A percentile compares a stretch with the other conserved stretches of the same genome.
Evolutionary conservation across 2,113 vertebrate genomes (phyloP).

Genomic region (Corydoras maculifer): DNA sequence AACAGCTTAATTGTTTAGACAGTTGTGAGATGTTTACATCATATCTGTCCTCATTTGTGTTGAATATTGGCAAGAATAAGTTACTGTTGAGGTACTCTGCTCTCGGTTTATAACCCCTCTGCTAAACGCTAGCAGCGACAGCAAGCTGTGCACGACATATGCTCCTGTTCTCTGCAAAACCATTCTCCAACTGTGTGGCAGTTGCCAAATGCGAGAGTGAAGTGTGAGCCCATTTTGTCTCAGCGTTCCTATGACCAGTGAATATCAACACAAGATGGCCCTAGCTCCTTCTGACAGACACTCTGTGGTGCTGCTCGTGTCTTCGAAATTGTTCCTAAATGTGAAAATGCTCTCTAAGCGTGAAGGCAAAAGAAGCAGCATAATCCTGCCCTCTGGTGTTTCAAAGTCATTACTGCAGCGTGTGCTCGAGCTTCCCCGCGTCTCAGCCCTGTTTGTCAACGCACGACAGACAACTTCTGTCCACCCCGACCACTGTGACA

Average conservation of each 20-base stretch:
- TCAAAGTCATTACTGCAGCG: slow-evolving; percentile 28
- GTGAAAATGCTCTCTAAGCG: slow-evolving; percentile 58
- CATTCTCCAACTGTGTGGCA: slow-evolving; percentile 46
- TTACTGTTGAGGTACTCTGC: not conserved
- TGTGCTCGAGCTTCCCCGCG: slow-evolving; percentile 14
- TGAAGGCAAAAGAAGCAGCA: slow-evolving; percentile 29
- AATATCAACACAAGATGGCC: slow-evolving; percentile 52
- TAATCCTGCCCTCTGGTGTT: slow-evolving; percentile 57
- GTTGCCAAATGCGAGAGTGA: slow-evolving; percentile 43
- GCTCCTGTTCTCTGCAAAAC: slow-evolving; percentile 29
- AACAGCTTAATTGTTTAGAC: too few relatives aligned
- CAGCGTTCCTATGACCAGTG: slow-evolving; percentile 51
- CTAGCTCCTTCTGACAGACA: slow-evolving; percentile 40
- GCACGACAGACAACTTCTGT: slow-evolving; percentile 47
- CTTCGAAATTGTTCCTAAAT: slow-evolving; percentile 42
- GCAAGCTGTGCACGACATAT: slow-evolving; percentile 41
- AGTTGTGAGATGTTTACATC: too few relatives aligned
- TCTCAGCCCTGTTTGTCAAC: not conserved
- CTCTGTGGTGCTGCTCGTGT: slow-evolving; percentile 25
- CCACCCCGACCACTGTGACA: slow-evolving; percentile 68
- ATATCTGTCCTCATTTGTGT: too few relatives aligned
- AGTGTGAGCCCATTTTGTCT: slow-evolving; percentile 43
- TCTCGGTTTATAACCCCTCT: slow-evolving; percentile 21
- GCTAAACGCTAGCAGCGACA: slow-evolving; percentile 31
- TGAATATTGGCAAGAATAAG: too few relatives aligned